Evolutionary conservation across 2,113 vertebrate species (phyloP).

Genomic region (Synodontis membranacea): DNA sequence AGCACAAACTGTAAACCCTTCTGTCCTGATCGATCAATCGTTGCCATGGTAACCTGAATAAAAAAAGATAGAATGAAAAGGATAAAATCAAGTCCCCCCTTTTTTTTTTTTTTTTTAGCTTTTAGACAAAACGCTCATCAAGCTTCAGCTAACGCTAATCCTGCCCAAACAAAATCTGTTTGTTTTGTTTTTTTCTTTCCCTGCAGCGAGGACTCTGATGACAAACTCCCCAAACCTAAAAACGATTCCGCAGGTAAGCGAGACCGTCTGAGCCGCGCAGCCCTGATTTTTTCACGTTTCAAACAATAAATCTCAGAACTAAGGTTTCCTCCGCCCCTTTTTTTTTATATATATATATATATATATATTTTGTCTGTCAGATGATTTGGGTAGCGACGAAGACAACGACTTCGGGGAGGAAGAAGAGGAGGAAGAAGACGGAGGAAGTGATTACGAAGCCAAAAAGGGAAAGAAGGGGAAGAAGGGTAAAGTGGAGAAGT

Average conservation of each 20-base stretch:
- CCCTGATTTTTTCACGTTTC: too few relatives aligned
- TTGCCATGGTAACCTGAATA: not conserved
- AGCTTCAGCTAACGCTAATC: not conserved
- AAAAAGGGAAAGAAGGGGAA: slow-evolving; percentile 85
- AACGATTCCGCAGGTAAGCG: slow-evolving; percentile 91
- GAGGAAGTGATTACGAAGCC: slow-evolving; percentile 85
- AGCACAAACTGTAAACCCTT: not conserved
- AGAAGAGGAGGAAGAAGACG: slow-evolving; percentile 79
- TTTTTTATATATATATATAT: too few relatives aligned
- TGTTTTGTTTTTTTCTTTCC: slow-evolving; percentile 1
- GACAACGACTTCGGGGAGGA: slow-evolving; percentile 79
- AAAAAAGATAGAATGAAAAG: not conserved
- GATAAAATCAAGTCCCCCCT: too few relatives aligned
- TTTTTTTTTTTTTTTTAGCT: too few relatives aligned
- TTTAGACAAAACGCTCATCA: not conserved
- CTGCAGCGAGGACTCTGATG: slow-evolving; percentile 94
- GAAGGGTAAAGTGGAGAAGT: slow-evolving; percentile 80
- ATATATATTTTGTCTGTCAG: slow-evolving; percentile 67
- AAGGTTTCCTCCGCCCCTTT: not conserved
- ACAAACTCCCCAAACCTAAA: slow-evolving; percentile 94
- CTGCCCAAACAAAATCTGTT: not conserved
- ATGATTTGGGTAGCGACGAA: slow-evolving; percentile 86
- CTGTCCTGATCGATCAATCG: not conserved
- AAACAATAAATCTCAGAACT: too few relatives aligned
- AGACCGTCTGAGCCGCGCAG: not conserved